Evolutionary conservation across 2,113 vertebrate genomes (phyloP).

Genomic region (Menura novaehollandiae): DNA sequence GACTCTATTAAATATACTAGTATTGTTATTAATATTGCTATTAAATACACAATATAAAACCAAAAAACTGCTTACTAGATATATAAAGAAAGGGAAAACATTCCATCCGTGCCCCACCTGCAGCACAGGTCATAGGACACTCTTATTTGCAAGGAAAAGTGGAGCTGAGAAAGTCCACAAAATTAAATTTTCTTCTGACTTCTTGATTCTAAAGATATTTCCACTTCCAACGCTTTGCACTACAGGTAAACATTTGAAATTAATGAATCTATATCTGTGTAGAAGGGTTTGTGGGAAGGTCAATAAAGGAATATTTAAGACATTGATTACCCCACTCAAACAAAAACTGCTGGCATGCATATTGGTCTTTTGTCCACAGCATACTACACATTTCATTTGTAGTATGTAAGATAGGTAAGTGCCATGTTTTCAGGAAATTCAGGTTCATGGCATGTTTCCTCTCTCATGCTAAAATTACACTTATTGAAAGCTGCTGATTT

Average conservation of each 20-base stretch:
- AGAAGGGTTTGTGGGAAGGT: background rate
- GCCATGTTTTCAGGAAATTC: background rate
- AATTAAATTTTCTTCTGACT: background rate
- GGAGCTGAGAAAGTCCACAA: background rate
- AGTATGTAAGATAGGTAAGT: background rate
- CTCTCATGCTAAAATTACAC: background rate
- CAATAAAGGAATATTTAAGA: background rate
- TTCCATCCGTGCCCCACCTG: background rate
- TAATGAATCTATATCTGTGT: background rate
- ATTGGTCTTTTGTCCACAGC: background rate
- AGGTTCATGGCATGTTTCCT: background rate
- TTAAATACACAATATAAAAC: background rate
- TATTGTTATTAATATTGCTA: background rate
- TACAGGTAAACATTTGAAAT: background rate
- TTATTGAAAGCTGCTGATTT: background rate
- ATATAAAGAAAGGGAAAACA: background rate
- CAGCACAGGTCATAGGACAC: background rate
- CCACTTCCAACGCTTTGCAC: background rate
- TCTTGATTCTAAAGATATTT: background rate
- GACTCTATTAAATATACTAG: background rate
- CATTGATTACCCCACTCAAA: background rate
- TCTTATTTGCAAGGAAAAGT: background rate
- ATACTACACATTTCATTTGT: background rate
- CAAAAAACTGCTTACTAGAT: background rate
- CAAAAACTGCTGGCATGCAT: fast-evolving